Percentiles rank a stretch among this genome's conserved stretches.
Conservation (phyloP, 2,113 vertebrate species). For the Prietella phreatophila region DNA sequence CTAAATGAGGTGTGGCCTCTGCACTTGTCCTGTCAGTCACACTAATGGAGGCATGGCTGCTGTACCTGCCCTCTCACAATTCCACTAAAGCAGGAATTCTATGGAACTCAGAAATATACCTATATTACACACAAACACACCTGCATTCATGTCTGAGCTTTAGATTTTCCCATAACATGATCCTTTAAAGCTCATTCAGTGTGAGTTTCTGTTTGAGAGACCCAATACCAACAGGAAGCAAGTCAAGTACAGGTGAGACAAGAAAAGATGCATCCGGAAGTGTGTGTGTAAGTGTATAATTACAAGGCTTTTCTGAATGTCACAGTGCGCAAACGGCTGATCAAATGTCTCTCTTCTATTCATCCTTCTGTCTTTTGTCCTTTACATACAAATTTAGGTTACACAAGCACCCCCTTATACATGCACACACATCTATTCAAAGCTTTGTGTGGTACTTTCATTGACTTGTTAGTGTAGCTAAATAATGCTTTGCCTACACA, state of each 20-base stretch:
- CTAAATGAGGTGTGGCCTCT: background rate
- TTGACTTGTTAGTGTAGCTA: background rate
- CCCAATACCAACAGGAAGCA: background rate
- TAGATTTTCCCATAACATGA: background rate
- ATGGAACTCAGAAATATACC: background rate
- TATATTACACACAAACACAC: background rate
- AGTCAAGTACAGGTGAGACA: constrained; percentile 3
- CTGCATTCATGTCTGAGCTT: background rate
- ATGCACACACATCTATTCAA: background rate
- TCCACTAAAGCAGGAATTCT: background rate
- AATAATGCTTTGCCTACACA: background rate
- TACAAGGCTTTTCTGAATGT: constrained; percentile 34
- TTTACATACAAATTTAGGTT: background rate
- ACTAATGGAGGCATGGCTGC: background rate
- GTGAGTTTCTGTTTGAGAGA: background rate
- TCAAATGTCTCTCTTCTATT: constrained; percentile 23
- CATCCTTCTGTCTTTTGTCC: constrained; percentile 19
- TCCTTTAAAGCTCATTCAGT: constrained; percentile 2
- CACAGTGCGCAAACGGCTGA: constrained; percentile 4
- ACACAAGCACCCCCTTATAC: background rate
- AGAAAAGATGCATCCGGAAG: constrained; percentile 2
- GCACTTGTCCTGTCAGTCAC: background rate
- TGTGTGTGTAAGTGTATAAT: constrained; percentile 7
- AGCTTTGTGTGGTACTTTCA: background rate
- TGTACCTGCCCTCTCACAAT: background rate